Evolutionary conservation across 2,888 invertebrate species (phyloP).

Genomic region (Augochlorella aurata): DNA sequence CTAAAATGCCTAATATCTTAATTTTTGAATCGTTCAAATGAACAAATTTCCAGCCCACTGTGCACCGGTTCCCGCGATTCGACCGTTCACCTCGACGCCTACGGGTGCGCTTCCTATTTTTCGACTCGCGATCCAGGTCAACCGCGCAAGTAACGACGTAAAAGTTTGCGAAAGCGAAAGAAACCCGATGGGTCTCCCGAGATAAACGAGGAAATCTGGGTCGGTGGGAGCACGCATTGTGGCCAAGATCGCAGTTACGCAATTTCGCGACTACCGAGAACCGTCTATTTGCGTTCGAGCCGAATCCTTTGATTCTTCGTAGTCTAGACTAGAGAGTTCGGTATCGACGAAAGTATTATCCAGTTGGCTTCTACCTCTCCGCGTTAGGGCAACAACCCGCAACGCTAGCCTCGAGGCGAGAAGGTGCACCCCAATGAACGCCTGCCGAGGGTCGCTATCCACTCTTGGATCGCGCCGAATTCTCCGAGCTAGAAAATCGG

Average conservation of each 20-base stretch:
- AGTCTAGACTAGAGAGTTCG: too few relatives aligned
- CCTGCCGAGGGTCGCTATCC: neutral
- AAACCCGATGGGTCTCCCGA: neutral
- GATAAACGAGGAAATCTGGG: slow-evolving; percentile 17
- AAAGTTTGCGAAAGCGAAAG: neutral
- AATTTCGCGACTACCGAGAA: slow-evolving; percentile 6
- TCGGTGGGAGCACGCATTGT: slow-evolving; percentile 10
- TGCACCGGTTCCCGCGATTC: neutral
- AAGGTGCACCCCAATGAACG: neutral
- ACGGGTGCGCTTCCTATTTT: slow-evolving; percentile 9
- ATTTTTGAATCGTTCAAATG: too few relatives aligned
- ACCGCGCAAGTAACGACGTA: neutral
- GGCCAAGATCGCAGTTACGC: slow-evolving; percentile 20
- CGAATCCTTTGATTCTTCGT: neutral
- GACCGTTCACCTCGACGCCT: neutral
- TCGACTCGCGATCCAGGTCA: slow-evolving; percentile 9
- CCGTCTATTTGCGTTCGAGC: slow-evolving; percentile 1
- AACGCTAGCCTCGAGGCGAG: neutral
- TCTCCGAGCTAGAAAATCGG: neutral
- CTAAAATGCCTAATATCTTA: too few relatives aligned
- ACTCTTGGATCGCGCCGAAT: neutral
- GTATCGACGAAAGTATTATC: neutral
- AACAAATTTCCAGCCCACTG: too few relatives aligned
- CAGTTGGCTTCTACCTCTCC: neutral
- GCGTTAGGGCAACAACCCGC: neutral